Evolutionary conservation across 2,888 invertebrate species (phyloP), one percentile per base, ranked within the genome.

Genomic region (Adineta ricciae): DNA sequence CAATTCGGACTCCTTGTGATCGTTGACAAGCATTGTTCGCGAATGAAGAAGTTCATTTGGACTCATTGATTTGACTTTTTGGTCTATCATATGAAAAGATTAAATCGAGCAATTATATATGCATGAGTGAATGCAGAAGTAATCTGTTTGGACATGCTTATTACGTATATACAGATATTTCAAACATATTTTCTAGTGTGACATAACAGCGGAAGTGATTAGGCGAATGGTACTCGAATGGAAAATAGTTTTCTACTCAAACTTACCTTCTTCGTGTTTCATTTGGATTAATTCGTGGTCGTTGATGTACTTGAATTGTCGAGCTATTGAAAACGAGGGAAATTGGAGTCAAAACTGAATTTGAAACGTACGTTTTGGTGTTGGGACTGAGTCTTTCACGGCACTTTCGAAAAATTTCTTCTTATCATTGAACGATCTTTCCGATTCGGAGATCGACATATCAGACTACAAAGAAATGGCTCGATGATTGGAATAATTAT

Each of bases 191-290:
- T 38, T 46, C 32, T 46, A 27, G 32, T 11, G 46, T 46, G 46
- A 46, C 46, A 46, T 46, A 46, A 46, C 8, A 8, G 5, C 46
- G 46, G 5, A 46, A 46, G 46, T 46, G 8, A 8, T 46, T 8
- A 46, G 46, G 11, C 5, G 5, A 46, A 46, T 46, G 8, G 24
- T 16, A 49, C 14, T 49, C 49, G 49, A 49, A 49, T n/a, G n/a
- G n/a, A n/a, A n/a, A n/a, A n/a, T n/a, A n/a, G n/a, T n/a, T n/a
- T n/a, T n/a, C n/a, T n/a, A n/a, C n/a, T n/a, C n/a, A 46, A 46
- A 46, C 46, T 46, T 54, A 84, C 84, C 84, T 38, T 85, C 85
- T 85, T 85, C 85, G 83, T 84, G 84, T 72, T 85, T 85, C 32
- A 85, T 46, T 52, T 85, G 49, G 52, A 83, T 73, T 56, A 85